Evolutionary conservation across 2,113 vertebrate genomes (phyloP).

Genomic region (Lampris megalopsis): DNA sequence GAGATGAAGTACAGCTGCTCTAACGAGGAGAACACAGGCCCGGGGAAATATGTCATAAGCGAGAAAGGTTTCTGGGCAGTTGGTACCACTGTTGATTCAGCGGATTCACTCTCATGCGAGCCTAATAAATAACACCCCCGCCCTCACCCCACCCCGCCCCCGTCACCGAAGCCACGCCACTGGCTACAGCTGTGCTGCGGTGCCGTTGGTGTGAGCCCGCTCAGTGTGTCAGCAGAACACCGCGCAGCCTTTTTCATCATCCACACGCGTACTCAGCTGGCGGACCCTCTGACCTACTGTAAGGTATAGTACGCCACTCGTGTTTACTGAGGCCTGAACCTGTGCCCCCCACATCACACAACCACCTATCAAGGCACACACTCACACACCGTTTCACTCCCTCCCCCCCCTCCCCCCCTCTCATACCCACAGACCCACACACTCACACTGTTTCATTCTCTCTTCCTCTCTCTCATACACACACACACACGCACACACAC

Average conservation of each 20-base stretch:
- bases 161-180: constrained; percentile 3
- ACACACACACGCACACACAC: not conserved
- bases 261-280: too few species aligned
- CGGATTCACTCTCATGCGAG: constrained; percentile 19
- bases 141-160: not conserved
- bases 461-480: not conserved
- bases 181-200: not conserved
- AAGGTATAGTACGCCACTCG: too few species aligned
- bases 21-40: constrained; percentile 12
- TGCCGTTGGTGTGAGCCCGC: constrained; percentile 12
- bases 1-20: constrained; percentile 21
- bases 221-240: constrained; percentile 26
- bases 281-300: too few species aligned
- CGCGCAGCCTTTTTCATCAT: too few species aligned
- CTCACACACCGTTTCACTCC: not conserved
- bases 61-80: not conserved
- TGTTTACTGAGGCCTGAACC: too few species aligned
- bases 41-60: constrained; percentile 25
- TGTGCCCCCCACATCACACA: too few species aligned
- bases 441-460: not conserved
- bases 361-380: not conserved
- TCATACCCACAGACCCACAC: not conserved
- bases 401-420: too few species aligned
- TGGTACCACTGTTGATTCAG: constrained; percentile 28
- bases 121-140: constrained; percentile 39